Evolutionary conservation across 2,888 invertebrate species (phyloP).

Genomic region (Thereva unica): DNA sequence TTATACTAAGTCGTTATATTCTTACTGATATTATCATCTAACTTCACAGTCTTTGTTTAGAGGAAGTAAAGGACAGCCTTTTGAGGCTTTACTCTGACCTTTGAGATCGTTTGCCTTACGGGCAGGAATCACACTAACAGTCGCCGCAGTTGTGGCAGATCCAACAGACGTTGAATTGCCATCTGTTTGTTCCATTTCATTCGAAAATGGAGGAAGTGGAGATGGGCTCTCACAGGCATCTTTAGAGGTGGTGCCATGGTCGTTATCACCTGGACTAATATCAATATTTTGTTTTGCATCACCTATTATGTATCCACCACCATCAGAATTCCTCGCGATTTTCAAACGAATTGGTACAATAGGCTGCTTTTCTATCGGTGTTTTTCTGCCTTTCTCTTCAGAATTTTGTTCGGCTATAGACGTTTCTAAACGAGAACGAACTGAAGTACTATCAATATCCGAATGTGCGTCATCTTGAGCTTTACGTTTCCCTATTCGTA

Average conservation of each 20-base stretch:
- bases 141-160: constrained; percentile 44
- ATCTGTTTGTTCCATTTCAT: constrained; percentile 8
- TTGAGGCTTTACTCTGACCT: constrained; percentile 41
- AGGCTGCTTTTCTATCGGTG: constrained; percentile 61
- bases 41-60: constrained; percentile 83
- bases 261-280: constrained; percentile 39
- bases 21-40: constrained; percentile 70
- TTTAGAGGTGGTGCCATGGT: constrained; percentile 39
- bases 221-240: constrained; percentile 38
- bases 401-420: constrained; percentile 10
- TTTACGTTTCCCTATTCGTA: constrained; percentile 64
- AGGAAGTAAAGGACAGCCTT: constrained; percentile 58
- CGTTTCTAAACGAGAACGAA: constrained; percentile 9
- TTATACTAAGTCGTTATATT: constrained; percentile 5
- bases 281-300: constrained; percentile 35
- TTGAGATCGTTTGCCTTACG: constrained; percentile 40
- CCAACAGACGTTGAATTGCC: constrained; percentile 4
- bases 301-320: constrained; percentile 63
- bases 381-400: constrained; percentile 51
- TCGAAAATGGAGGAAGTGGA: constrained; percentile 38
- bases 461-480: constrained; percentile 48
- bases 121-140: constrained; percentile 39
- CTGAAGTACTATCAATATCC: constrained; percentile 38
- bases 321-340: constrained; percentile 78
- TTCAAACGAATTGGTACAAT: constrained; percentile 83